These are phyloP conservation scores for Philotrypesis tridentata DNA, from an alignment of 1,140 invertebrate genomes.

Conservation along the genomic window DNA sequence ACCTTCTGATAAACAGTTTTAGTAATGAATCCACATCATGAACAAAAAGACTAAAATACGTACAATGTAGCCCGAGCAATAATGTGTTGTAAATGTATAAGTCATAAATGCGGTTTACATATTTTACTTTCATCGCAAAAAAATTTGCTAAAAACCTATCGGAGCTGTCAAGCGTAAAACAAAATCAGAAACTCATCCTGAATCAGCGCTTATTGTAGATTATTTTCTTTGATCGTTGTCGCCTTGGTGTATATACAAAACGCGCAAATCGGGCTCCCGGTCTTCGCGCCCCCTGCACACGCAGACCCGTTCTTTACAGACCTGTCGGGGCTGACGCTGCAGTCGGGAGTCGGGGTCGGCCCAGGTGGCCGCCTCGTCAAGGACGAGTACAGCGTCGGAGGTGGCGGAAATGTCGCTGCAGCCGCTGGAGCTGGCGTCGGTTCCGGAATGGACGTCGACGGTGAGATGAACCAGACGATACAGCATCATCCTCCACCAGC, in stretches of 20 bases:
- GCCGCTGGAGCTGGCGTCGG: slow-evolving; percentile 65
- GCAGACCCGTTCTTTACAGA: slow-evolving; percentile 80
- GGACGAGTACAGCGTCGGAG: slow-evolving; percentile 89
- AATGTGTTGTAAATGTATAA: too few species aligned
- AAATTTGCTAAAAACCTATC: background rate
- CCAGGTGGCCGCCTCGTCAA: slow-evolving; percentile 74
- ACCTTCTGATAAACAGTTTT: background rate
- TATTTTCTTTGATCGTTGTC: slow-evolving; percentile 65
- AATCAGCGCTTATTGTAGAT: slow-evolving; percentile 24
- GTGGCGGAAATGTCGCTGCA: slow-evolving; percentile 65
- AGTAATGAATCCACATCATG: too few species aligned
- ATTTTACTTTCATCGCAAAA: background rate
- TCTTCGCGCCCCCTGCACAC: slow-evolving; percentile 67
- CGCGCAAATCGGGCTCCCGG: slow-evolving; percentile 54
- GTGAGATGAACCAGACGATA: slow-evolving; percentile 81
- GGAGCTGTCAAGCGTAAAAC: background rate
- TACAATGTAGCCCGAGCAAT: too few species aligned
- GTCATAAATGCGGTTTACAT: background rate
- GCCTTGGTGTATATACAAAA: slow-evolving; percentile 69
- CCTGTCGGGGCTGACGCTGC: slow-evolving; percentile 88
- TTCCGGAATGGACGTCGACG: slow-evolving; percentile 83
- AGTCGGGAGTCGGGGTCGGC: slow-evolving; percentile 78
- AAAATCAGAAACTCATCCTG: background rate
- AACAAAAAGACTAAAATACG: too few species aligned
- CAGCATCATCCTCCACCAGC: slow-evolving; percentile 89